Evolutionary conservation across 2,888 invertebrate genomes (phyloP).

Genomic region (Hyppa rectilinea): DNA sequence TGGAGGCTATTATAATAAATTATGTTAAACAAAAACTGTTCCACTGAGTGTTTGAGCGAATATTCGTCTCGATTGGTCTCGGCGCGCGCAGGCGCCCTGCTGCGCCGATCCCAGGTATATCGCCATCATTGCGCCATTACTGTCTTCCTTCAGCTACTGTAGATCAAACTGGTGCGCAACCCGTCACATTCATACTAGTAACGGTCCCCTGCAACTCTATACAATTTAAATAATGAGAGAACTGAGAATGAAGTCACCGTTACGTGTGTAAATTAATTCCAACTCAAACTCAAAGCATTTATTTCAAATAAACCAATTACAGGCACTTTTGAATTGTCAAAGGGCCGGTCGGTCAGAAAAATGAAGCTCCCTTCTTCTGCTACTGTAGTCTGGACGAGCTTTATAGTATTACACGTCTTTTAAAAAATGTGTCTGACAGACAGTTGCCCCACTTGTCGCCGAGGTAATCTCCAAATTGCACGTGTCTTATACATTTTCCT

Average conservation of each 20-base stretch:
- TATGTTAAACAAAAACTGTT: constrained; percentile 71
- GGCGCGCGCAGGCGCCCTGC: constrained; percentile 76
- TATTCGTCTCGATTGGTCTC: constrained; percentile 72
- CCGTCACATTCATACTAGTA: constrained; percentile 77
- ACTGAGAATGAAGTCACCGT: constrained; percentile 48
- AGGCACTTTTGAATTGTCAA: too few species aligned
- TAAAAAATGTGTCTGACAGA: constrained; percentile 39
- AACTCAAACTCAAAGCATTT: too few species aligned
- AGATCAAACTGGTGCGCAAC: constrained; percentile 81
- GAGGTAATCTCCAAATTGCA: constrained; percentile 39
- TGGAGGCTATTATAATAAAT: constrained; percentile 73
- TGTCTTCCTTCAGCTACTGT: constrained; percentile 82
- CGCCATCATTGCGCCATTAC: constrained; percentile 83
- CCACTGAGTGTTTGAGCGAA: constrained; percentile 69
- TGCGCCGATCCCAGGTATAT: constrained; percentile 82
- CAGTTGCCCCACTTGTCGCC: constrained; percentile 51
- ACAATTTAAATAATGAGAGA: constrained; percentile 65
- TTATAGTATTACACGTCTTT: constrained; percentile 42
- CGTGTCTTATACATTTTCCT: constrained; percentile 40
- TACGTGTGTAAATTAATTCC: constrained; percentile 48
- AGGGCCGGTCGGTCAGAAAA: too few species aligned
- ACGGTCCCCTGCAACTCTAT: constrained; percentile 72
- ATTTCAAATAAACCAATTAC: too few species aligned
- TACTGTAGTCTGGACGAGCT: too few species aligned
- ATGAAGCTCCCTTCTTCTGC: too few species aligned